Evolutionary conservation across 2,113 vertebrate genomes (phyloP).

Genomic region (Morone saxatilis): DNA sequence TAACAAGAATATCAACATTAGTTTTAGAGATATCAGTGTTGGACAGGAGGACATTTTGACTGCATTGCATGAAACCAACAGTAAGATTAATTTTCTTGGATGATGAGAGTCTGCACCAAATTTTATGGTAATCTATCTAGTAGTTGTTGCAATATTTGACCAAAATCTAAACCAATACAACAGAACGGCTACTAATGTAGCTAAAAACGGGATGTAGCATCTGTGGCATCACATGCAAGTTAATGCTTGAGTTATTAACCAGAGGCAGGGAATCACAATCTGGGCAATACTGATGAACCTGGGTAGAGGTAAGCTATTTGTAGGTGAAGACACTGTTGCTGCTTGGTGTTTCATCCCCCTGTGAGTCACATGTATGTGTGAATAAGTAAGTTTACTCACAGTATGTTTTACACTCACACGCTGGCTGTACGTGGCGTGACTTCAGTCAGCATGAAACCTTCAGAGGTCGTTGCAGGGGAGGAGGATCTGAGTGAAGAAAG

Average conservation of each 20-base stretch:
- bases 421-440: neutral
- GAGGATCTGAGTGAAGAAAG: conserved; percentile 29
- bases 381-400: neutral
- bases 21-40: too few species aligned
- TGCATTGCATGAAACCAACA: neutral
- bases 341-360: neutral
- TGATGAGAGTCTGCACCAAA: too few species aligned
- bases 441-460: conserved; percentile 30
- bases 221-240: too few species aligned
- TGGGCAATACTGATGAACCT: neutral
- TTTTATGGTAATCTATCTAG: too few species aligned
- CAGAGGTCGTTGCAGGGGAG: conserved; percentile 24
- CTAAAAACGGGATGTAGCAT: too few species aligned
- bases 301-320: too few species aligned
- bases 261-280: neutral
- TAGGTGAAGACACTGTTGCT: neutral
- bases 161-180: too few species aligned
- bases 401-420: neutral
- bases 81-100: neutral
- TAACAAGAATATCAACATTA: too few species aligned
- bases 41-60: neutral
- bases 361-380: neutral
- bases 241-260: neutral
- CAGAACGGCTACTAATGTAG: too few species aligned
- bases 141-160: too few species aligned